Evolutionary conservation across 1,140 invertebrate genomes (phyloP).

Genomic region (Temnothorax nylanderi): DNA sequence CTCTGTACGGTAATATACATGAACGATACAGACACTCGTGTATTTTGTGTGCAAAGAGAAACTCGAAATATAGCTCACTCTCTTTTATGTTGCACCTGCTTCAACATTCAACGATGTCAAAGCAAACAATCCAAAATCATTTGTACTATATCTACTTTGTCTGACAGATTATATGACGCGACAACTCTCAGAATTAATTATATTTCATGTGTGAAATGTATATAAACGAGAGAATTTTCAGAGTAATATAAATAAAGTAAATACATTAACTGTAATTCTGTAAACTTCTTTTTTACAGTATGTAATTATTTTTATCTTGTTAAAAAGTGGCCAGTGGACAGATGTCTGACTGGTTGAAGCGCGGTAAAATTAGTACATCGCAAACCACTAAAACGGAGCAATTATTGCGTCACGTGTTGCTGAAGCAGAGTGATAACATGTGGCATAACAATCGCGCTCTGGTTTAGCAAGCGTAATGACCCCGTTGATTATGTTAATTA

Average conservation of each 20-base stretch:
- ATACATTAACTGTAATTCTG: neutral
- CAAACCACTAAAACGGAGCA: slow-evolving; percentile 30
- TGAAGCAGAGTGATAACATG: slow-evolving; percentile 48
- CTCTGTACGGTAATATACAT: slow-evolving; percentile 28
- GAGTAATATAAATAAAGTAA: neutral
- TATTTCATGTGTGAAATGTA: neutral
- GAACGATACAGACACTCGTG: slow-evolving; percentile 30
- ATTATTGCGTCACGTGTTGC: slow-evolving; percentile 49
- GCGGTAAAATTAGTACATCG: slow-evolving; percentile 16
- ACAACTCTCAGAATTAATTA: neutral
- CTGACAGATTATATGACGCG: neutral
- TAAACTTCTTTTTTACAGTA: neutral
- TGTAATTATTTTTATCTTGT: neutral
- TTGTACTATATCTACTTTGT: neutral
- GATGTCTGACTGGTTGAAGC: neutral
- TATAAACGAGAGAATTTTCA: neutral
- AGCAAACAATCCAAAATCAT: slow-evolving; percentile 37
- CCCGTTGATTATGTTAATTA: slow-evolving; percentile 59
- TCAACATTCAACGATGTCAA: slow-evolving; percentile 31
- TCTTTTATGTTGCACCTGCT: slow-evolving; percentile 28
- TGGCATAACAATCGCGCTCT: slow-evolving; percentile 46
- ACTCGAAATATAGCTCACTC: slow-evolving; percentile 28
- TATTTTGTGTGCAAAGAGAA: slow-evolving; percentile 37
- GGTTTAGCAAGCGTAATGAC: slow-evolving; percentile 43
- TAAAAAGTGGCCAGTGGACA: neutral